Evolutionary conservation across 2,113 vertebrate genomes (phyloP), one percentile per base, ranked within the genome.

Genomic region (Nestor notabilis): DNA sequence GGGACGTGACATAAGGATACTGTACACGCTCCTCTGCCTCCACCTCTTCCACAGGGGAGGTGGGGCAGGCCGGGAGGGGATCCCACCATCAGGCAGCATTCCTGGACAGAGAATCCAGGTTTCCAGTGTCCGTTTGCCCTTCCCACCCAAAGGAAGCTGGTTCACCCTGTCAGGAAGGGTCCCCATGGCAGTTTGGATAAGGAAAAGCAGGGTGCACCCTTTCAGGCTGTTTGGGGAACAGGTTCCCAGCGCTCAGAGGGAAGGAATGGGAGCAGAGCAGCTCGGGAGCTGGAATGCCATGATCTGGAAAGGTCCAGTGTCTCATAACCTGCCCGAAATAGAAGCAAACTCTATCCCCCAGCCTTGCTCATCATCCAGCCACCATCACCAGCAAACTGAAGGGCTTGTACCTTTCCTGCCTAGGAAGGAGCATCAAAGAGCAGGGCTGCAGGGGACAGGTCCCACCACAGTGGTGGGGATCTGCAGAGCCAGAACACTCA

Each of bases 311-410:
- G 95, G 85, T 75, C 85, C 74, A 28, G 92, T 27, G 46, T 86
- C 92, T 81, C 95, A 80, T 83, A 93, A 77, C 85, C 79, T 1
- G 13, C 93, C 93, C 64, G 3, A 94, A 96, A 95, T 89, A 96
- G 96, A 91, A 95, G 79, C 82, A 83, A 77, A 91, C 75, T 27
- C 92, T 50, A 86, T 31, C 17, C 23, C 3, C 33, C 43, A 80
- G 88, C 63, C 55, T 21, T 24, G 16, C 43, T 75, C 39, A 58
- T 60, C 85, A 19, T 21, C 79, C 49, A 8, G 2, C n/a, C 14
- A 9, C 56, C 24, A 63, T 21, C 78, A 31, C 24, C 35, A 49
- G 18, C 47, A 5, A 7, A 19, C 47, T 29, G n/a, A 6, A 33
- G 41, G 47, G 46, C 25, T 8, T 61, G 74, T 28, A 23, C 47